Evolutionary conservation across 1,140 invertebrate species (phyloP), one percentile per base, ranked within the genome.

Genomic region (Acromyrmex echinatior): DNA sequence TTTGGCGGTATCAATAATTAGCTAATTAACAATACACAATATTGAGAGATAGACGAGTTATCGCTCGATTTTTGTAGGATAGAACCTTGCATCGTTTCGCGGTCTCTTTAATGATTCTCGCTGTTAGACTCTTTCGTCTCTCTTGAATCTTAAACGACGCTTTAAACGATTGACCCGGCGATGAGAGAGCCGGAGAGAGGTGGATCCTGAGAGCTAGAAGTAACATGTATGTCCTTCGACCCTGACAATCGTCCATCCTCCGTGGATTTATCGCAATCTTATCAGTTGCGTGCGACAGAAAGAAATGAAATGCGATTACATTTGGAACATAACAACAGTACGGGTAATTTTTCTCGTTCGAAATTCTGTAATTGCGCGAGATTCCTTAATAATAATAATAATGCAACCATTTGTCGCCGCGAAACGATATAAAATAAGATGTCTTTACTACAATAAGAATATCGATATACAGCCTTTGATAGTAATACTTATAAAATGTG

Each of bases 231-330:
- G 73, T 87, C 77, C 51, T 87, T 87, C 31, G 73, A 87, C 21
- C 53, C 66, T 88, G 90, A 91, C 90, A 91, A 91, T 91, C 90
- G 87, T 88, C 86, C 73, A 86, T 87, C 78, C 77, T 86, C 68
- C 31, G 49, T 74, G 56, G 66, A 86, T 49, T 86, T 90, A 86
- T 81, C 68, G 73, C 58, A 63, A 49, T 12, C 25, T 82, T 28
- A 28, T 25, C 56, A 63, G 35, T 77, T 62, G 74, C 74, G 71
- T 51, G 63, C 49, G 31, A 63, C 53, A 70, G 71, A 39, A 56
- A 6, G 65, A 88, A 76, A 31, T 51, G 10, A 28, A 49, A 62
- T 71, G 39, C 66, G 53, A 56, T 81, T 18, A 68, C 12, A 14
- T 31, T 51, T 14, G 21, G 25, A 14, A 53, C 35, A 53, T 56